These are phyloP conservation scores for Drosophila ambigua DNA, from an alignment of 1,140 invertebrate species.

Conservation along the genomic window DNA sequence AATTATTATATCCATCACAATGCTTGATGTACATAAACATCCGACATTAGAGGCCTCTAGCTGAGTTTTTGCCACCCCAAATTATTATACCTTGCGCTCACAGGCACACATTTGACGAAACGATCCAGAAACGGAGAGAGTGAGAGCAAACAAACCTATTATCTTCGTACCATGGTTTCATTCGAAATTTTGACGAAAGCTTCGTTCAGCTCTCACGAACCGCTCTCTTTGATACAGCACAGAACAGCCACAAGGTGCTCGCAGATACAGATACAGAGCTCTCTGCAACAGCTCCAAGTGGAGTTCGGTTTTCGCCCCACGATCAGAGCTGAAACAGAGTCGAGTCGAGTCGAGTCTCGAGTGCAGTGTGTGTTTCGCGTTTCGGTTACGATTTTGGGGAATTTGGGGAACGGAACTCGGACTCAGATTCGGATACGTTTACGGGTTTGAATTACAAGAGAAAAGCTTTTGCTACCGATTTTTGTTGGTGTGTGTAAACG, in stretches of 20 bases:
- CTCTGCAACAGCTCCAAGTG: slow-evolving; percentile 43
- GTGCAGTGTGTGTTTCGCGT: slow-evolving; percentile 27
- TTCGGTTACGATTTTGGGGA: slow-evolving; percentile 21
- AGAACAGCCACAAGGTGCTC: too few species aligned
- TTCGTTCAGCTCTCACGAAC: background rate
- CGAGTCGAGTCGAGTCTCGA: slow-evolving; percentile 53
- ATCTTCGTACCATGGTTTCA: too few species aligned
- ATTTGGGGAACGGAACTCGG: slow-evolving; percentile 19
- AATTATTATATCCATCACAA: too few species aligned
- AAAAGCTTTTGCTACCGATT: slow-evolving; percentile 34
- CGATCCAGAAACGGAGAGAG: too few species aligned
- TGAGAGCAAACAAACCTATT: too few species aligned
- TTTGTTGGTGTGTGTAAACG: slow-evolving; percentile 42
- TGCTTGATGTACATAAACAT: too few species aligned
- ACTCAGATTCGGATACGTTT: slow-evolving; percentile 39
- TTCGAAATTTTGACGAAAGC: too few species aligned
- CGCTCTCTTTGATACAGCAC: slow-evolving; percentile 12
- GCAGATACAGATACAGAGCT: slow-evolving; percentile 39
- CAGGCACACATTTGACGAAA: too few species aligned
- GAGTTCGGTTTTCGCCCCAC: slow-evolving; percentile 39
- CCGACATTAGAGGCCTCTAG: too few species aligned
- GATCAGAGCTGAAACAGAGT: slow-evolving; percentile 32
- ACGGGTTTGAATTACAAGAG: slow-evolving; percentile 53
- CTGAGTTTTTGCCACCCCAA: too few species aligned
- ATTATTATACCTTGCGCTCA: too few species aligned